These are phyloP conservation scores for Silurus glanis DNA, from an alignment of 2,113 vertebrate species.

Conservation along the genomic window DNA sequence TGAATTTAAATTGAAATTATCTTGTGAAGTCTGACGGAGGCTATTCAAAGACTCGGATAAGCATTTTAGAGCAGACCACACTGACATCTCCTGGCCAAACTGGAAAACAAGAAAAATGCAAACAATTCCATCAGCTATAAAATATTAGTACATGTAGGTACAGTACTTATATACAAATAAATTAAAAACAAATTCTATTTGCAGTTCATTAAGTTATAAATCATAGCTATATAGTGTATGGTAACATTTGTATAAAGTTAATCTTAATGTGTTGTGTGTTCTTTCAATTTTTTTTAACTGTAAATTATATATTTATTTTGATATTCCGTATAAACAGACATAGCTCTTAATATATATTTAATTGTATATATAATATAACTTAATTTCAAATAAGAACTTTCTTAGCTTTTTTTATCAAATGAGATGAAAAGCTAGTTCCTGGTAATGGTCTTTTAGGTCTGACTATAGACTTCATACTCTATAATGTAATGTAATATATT, in stretches of 20 bases:
- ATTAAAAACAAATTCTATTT: not conserved
- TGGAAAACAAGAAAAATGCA: not conserved
- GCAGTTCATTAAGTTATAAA: not conserved
- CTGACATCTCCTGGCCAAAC: constrained; percentile 41
- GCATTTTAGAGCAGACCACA: constrained; percentile 34
- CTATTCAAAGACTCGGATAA: not conserved
- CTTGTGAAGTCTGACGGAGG: not conserved
- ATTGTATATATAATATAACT: not conserved
- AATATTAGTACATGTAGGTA: not conserved
- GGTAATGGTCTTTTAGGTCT: not conserved
- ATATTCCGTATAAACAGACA: not conserved
- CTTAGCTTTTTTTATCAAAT: not conserved
- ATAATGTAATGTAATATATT: not conserved
- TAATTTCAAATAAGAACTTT: not conserved
- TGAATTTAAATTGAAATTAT: not conserved
- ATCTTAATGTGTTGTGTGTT: no score
- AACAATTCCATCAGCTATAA: not conserved
- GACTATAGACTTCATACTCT: no score
- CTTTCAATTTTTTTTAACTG: no score
- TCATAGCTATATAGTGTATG: not conserved
- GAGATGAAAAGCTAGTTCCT: not conserved
- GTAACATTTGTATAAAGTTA: no score
- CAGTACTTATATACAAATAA: not conserved
- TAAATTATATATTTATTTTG: no score
- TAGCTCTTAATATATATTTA: not conserved